phyloP scores from a whole-genome alignment of 2,888 invertebrate genomes.

The Scaptomyza reducta region DNA sequence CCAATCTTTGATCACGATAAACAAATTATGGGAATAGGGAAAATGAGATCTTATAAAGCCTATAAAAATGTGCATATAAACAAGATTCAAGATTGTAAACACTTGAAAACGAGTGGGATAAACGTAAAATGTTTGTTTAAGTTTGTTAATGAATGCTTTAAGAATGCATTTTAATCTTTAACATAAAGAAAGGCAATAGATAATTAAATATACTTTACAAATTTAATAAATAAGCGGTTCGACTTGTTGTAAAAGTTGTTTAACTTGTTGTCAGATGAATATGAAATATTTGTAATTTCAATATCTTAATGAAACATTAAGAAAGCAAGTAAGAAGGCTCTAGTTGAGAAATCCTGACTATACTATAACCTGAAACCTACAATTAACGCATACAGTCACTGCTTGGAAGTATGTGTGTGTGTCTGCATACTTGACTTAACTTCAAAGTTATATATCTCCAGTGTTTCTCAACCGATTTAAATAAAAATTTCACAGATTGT shows the following conservation, averaged over 20 bases:
- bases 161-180: background rate
- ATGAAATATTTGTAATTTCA: background rate
- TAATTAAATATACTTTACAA: background rate
- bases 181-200: background rate
- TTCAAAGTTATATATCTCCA: too few species aligned
- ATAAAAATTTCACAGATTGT: too few species aligned
- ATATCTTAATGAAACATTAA: background rate
- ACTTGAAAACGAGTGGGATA: background rate
- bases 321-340: too few species aligned
- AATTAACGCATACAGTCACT: too few species aligned
- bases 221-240: background rate
- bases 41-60: slow-evolving; percentile 4
- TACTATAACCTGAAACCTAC: too few species aligned
- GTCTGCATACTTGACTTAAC: too few species aligned
- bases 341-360: too few species aligned
- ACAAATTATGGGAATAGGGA: background rate
- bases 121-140: background rate
- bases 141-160: background rate
- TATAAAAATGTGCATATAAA: slow-evolving; percentile 2
- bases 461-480: too few species aligned
- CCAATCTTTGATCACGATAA: too few species aligned
- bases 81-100: background rate
- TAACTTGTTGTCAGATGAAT: background rate
- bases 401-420: too few species aligned
- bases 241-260: background rate